A percentile compares a stretch with the other conserved stretches of the same genome.
phyloP scores from a whole-genome alignment of 2,113 vertebrate species.

The Genyomyrus donnyi region DNA sequence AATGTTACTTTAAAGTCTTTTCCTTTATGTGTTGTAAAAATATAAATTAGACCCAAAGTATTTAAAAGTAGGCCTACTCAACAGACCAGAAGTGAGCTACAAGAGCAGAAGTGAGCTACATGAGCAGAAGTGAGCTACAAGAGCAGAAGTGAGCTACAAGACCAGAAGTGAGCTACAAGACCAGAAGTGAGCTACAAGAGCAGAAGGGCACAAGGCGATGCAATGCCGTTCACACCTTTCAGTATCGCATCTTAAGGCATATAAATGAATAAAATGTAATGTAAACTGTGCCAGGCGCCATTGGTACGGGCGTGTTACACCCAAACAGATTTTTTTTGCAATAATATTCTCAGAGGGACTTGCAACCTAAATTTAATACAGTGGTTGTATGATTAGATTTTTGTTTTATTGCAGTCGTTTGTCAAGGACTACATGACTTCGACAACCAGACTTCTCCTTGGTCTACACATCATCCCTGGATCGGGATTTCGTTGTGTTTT shows the following conservation, averaged over 20 bases:
- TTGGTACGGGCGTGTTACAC: background rate
- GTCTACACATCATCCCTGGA: conserved; percentile 87
- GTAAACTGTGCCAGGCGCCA: background rate
- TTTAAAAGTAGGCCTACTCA: background rate
- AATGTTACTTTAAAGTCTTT: background rate
- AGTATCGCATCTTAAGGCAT: background rate
- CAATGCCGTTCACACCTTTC: too few species aligned
- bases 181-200: background rate
- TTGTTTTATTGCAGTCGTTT: conserved; percentile 72
- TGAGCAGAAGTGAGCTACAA: background rate
- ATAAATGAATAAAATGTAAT: background rate
- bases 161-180: background rate
- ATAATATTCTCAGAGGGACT: background rate
- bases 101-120: background rate
- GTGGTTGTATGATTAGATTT: conserved; percentile 15
- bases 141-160: background rate
- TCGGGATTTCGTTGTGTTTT: conserved; percentile 89
- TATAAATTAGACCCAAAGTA: background rate
- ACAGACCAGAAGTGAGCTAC: background rate
- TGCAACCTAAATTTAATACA: background rate
- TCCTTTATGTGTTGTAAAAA: background rate
- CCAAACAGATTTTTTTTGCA: conserved; percentile 4
- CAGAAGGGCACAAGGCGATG: background rate
- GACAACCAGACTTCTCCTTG: conserved; percentile 81
- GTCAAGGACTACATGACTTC: conserved; percentile 98